These are phyloP conservation scores for Nyctereutes procyonoides DNA, from an alignment of 2,113 vertebrate species.

Conservation along the genomic window DNA sequence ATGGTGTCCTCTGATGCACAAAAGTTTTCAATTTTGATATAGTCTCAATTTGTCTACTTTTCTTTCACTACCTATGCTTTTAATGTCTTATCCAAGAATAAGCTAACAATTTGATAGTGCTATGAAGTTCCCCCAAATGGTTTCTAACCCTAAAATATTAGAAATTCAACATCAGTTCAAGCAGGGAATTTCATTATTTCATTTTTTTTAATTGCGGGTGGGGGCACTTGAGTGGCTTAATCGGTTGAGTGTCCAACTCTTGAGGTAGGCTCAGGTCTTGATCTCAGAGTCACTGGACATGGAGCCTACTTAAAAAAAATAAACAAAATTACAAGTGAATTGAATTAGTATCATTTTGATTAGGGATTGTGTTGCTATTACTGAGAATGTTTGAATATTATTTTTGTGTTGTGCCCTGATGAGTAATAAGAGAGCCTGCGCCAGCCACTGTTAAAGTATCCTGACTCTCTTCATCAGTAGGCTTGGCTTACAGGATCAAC, in stretches of 20 bases:
- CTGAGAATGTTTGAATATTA: slow-evolving; percentile 8
- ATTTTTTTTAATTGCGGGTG: neutral
- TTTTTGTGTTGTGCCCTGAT: slow-evolving; percentile 46
- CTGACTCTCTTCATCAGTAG: slow-evolving; percentile 72
- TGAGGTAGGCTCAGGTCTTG: no score
- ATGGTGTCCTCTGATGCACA: neutral
- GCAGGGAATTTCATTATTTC: neutral
- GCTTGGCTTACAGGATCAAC: slow-evolving; percentile 69
- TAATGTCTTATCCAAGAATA: neutral
- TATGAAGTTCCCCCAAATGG: neutral
- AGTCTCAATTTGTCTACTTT: neutral
- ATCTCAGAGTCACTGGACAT: no score
- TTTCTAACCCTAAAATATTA: neutral
- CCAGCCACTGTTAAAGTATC: slow-evolving; percentile 80
- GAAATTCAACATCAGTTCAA: neutral
- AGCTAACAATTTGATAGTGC: neutral
- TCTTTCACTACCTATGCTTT: neutral
- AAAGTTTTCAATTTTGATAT: neutral
- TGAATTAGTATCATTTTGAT: neutral
- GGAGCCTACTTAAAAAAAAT: no score
- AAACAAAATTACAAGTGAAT: neutral
- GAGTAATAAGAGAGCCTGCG: slow-evolving; percentile 67
- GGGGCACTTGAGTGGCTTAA: no score
- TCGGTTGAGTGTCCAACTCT: no score
- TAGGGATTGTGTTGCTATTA: neutral